A percentile compares a stretch with the other conserved stretches of the same genome.
Conservation (phyloP, 2,888 invertebrate species). For the Lithophane leautieri region DNA sequence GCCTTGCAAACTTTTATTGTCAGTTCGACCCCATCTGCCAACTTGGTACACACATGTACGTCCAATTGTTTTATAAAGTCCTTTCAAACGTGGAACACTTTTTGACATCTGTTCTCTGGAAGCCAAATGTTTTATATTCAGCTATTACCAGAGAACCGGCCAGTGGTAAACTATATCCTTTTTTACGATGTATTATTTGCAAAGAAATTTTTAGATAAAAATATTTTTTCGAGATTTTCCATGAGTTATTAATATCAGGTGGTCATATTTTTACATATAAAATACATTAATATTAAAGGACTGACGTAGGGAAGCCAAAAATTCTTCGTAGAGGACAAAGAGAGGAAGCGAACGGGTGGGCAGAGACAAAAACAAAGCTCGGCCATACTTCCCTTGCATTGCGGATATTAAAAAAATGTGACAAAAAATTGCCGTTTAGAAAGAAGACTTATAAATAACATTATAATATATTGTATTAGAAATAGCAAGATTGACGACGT, state of each 20-base stretch:
- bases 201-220: neutral
- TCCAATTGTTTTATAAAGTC: constrained; percentile 63
- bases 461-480: neutral
- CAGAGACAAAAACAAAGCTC: constrained; percentile 82
- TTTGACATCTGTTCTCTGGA: constrained; percentile 64
- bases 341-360: constrained; percentile 87
- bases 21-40: constrained; percentile 63
- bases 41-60: constrained; percentile 50
- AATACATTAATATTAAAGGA: constrained; percentile 78
- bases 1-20: constrained; percentile 65
- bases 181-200: constrained; percentile 15
- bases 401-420: constrained; percentile 77
- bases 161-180: constrained; percentile 26
- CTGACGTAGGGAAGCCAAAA: constrained; percentile 82
- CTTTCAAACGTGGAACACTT: constrained; percentile 59
- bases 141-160: constrained; percentile 28
- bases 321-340: constrained; percentile 86
- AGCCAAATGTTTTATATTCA: constrained; percentile 61
- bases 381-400: constrained; percentile 77
- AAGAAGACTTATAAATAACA: constrained; percentile 74
- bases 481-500: neutral
- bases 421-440: constrained; percentile 70
- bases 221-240: constrained; percentile 15
- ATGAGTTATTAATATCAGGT: constrained; percentile 37
- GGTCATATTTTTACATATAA: constrained; percentile 72